Conservation (phyloP, 1,140 invertebrate species). For the Ostrea edulis region DNA sequence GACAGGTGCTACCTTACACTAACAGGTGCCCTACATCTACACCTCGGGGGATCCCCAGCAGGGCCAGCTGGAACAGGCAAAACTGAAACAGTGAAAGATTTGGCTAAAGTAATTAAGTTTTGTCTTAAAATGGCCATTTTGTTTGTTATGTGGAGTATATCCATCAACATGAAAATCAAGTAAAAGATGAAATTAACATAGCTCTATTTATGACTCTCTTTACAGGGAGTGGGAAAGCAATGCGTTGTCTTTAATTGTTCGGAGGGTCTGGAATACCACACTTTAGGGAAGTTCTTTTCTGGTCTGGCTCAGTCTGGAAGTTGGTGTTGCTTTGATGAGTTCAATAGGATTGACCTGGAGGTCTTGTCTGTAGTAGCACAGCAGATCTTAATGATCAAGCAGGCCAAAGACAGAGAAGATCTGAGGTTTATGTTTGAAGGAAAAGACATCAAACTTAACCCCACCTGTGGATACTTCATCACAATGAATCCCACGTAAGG, state of each 20-base stretch:
- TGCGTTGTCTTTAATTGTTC: slow-evolving; percentile 78
- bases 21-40: slow-evolving; percentile 88
- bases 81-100: slow-evolving; percentile 85
- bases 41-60: slow-evolving; percentile 83
- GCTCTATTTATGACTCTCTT: slow-evolving; percentile 65
- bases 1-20: slow-evolving; percentile 82
- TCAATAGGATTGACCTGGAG: slow-evolving; percentile 93
- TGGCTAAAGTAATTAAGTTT: slow-evolving; percentile 85
- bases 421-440: slow-evolving; percentile 79
- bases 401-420: slow-evolving; percentile 72
- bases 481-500: slow-evolving; percentile 87
- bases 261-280: slow-evolving; percentile 76
- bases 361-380: slow-evolving; percentile 88
- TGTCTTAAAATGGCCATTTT: background rate
- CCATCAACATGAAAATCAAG: background rate
- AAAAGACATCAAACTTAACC: slow-evolving; percentile 78
- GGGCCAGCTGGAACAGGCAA: slow-evolving; percentile 79
- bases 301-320: slow-evolving; percentile 91
- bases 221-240: slow-evolving; percentile 88
- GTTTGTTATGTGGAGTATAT: background rate
- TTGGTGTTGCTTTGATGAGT: slow-evolving; percentile 95
- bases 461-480: slow-evolving; percentile 78
- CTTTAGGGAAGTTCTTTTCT: slow-evolving; percentile 86
- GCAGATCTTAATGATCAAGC: slow-evolving; percentile 78
- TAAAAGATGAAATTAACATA: background rate